Evolutionary conservation across 2,888 invertebrate species (phyloP), one percentile per base, ranked within the genome.

Genomic region (Rhynchonema sp.): DNA sequence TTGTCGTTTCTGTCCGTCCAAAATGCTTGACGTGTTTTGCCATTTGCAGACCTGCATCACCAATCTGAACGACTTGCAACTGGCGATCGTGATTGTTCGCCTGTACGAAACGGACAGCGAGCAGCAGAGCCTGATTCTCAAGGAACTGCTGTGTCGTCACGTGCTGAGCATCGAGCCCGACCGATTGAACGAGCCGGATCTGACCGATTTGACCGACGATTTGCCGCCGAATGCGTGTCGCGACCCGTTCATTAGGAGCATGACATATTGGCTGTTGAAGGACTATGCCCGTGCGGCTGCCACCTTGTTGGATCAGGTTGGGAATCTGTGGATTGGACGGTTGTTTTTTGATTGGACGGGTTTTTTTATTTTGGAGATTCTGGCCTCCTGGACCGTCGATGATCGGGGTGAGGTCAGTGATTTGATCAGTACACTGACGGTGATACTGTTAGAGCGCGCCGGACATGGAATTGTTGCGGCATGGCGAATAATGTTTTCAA

Each of bases 201-300:
- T 46, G 13, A 29, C 55, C 1, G 30, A 30, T 22, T 2, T 1
- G 23, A n/a, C 3, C 26, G 28, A 23, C 27, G 46, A 49, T 1
- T 1, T 9, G 25, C 46, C 49, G 38, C 30, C 38, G 17, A 2
- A n/a, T 17, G 57, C 58, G 46, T 30, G 0, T 38, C 65, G 72
- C 0, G 96, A 99, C 78, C 96, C 98, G 0, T 99, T 99, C 77
- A 79, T 94, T 25, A 82, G 98, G 1, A 96, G 96, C 2, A 98
- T 98, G 87, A 87, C 94, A 0, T 79, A 89, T 53, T 99, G 98
- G 98, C 84, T 88, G 65, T 77, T 98, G 58, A 89, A 90, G 72
- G 89, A 90, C 64, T 86, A 91, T 72, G 84, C 85, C 25, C 83
- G 83, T 1, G 85, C 92, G 30, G 78, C 94, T 1, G 85, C 85